phyloP scores from a whole-genome alignment of 1,140 invertebrate species.

The Caenorhabditis brenneri region DNA sequence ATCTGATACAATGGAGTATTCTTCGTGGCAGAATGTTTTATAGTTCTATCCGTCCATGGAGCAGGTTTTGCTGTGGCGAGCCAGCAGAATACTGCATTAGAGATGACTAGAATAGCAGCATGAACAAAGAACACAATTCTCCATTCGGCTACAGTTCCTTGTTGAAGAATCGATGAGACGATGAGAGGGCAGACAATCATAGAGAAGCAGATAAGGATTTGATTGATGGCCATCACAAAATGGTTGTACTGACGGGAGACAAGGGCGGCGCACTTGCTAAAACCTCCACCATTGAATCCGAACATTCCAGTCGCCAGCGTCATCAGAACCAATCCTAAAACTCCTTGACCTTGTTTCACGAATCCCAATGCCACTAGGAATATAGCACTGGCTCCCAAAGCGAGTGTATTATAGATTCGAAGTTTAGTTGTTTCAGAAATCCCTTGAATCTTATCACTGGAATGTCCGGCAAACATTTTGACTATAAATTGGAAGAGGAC shows the following conservation, averaged over 20 bases:
- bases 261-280: constrained; percentile 42
- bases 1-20: constrained; percentile 16
- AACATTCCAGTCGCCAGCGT: constrained; percentile 31
- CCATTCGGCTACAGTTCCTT: constrained; percentile 54
- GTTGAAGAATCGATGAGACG: constrained; percentile 51
- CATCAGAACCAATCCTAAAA: constrained; percentile 34
- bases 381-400: constrained; percentile 62
- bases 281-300: constrained; percentile 48
- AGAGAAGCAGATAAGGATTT: constrained; percentile 67
- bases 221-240: constrained; percentile 67
- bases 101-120: constrained; percentile 61
- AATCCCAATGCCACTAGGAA: constrained; percentile 63
- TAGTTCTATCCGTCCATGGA: constrained; percentile 59
- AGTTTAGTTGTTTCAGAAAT: constrained; percentile 68
- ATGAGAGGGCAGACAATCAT: constrained; percentile 65
- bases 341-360: constrained; percentile 25
- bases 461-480: constrained; percentile 61
- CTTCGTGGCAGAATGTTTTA: constrained; percentile 1
- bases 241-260: constrained; percentile 68
- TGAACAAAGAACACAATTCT: constrained; percentile 67
- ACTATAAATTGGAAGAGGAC: constrained; percentile 54
- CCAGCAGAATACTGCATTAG: constrained; percentile 66
- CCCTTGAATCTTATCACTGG: constrained; percentile 58
- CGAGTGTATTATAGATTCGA: constrained; percentile 64
- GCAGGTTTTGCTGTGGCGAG: constrained; percentile 61